These are phyloP conservation scores for Wasmannia auropunctata DNA, from an alignment of 1,140 invertebrate genomes.

Conservation along the genomic window DNA sequence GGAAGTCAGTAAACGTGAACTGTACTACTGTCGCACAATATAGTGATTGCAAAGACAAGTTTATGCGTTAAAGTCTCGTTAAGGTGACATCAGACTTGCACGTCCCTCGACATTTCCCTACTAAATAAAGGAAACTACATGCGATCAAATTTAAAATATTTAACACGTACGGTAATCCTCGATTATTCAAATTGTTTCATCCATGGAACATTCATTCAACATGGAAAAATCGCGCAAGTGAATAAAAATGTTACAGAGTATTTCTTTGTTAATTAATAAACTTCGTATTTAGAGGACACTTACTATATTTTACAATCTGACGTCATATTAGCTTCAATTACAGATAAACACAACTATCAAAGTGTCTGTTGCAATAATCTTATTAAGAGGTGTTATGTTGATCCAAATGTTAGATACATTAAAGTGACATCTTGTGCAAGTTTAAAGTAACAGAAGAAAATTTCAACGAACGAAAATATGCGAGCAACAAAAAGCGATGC, in stretches of 20 bases:
- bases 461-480: neutral
- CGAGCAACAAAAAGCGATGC: neutral
- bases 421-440: neutral
- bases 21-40: constrained; percentile 12
- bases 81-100: neutral
- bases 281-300: neutral
- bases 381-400: neutral
- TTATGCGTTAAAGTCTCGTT: constrained; percentile 40
- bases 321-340: neutral
- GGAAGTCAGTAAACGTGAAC: constrained; percentile 24
- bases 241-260: neutral
- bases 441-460: constrained; percentile 25
- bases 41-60: constrained; percentile 39
- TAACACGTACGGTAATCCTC: neutral
- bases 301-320: neutral
- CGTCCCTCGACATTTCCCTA: neutral
- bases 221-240: neutral
- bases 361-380: neutral
- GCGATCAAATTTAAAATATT: neutral
- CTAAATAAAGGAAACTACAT: neutral
- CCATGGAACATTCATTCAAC: neutral
- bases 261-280: neutral
- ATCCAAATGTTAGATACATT: neutral
- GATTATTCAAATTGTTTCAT: neutral
- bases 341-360: neutral